phyloP scores from a whole-genome alignment of 2,888 invertebrate species.

The Phengaris arion region DNA sequence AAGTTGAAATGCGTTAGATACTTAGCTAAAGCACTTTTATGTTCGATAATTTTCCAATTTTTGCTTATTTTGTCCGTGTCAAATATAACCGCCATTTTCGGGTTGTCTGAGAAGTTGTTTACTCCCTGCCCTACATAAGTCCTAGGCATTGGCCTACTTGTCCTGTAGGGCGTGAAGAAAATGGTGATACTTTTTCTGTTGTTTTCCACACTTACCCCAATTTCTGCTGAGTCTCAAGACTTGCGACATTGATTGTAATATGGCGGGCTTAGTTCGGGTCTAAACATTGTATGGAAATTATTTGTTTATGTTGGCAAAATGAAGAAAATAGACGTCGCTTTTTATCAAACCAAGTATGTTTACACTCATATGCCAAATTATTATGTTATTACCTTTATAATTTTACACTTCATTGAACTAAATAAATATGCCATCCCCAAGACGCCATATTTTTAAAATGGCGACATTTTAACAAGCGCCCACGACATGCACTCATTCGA shows the following conservation, averaged over 20 bases:
- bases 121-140: neutral
- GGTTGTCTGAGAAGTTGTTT: neutral
- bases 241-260: neutral
- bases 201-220: constrained; percentile 14
- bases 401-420: constrained; percentile 5
- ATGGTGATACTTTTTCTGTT: constrained; percentile 12
- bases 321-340: neutral
- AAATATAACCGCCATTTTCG: neutral
- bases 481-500: neutral
- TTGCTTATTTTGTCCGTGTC: neutral
- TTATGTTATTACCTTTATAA: neutral
- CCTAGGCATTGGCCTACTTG: constrained; percentile 11
- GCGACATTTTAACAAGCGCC: neutral
- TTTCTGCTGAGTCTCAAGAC: neutral
- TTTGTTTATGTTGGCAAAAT: neutral
- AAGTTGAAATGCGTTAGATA: too few relatives aligned
- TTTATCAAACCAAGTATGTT: too few relatives aligned
- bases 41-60: neutral
- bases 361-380: too few relatives aligned
- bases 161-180: neutral
- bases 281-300: neutral
- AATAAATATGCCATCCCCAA: neutral
- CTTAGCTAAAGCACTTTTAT: neutral
- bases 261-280: neutral
- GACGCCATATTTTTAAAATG: constrained; percentile 20